Evolutionary conservation across 2,797 vertebrate species (phyloP).

Genomic region (Todus mexicanus): DNA sequence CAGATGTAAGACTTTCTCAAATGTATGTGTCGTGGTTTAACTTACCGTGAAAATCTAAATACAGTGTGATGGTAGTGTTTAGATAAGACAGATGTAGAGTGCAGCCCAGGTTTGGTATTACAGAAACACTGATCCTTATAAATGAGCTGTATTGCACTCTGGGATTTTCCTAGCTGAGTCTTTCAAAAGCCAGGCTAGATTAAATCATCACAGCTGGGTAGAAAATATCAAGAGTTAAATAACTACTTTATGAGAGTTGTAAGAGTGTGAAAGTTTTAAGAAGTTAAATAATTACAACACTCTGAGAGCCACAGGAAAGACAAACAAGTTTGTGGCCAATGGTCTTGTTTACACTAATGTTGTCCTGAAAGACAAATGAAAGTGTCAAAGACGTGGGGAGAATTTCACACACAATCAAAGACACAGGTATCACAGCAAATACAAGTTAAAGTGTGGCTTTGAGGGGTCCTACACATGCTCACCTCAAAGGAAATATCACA

Average conservation of each 20-base stretch:
- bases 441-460: not conserved
- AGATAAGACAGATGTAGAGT: constrained; percentile 62
- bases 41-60: constrained; percentile 62
- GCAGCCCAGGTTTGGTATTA: not conserved
- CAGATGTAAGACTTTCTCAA: constrained; percentile 33
- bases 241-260: constrained; percentile 34
- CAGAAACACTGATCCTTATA: constrained; percentile 50
- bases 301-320: constrained; percentile 1
- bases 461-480: rapidly evolving
- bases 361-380: not conserved
- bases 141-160: constrained; percentile 44
- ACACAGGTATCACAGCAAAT: not conserved
- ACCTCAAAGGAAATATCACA: not conserved
- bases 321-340: not conserved
- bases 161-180: constrained; percentile 54
- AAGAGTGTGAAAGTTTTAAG: constrained; percentile 47
- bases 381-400: not conserved
- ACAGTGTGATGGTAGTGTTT: constrained; percentile 65
- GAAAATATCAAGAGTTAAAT: constrained; percentile 47
- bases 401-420: not conserved
- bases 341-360: not conserved
- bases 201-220: constrained; percentile 58
- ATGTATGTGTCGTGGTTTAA: constrained; percentile 40
- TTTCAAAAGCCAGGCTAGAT: constrained; percentile 38
- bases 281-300: constrained; percentile 43